Evolutionary conservation across 2,113 vertebrate species (phyloP).

Genomic region (Mus pahari): DNA sequence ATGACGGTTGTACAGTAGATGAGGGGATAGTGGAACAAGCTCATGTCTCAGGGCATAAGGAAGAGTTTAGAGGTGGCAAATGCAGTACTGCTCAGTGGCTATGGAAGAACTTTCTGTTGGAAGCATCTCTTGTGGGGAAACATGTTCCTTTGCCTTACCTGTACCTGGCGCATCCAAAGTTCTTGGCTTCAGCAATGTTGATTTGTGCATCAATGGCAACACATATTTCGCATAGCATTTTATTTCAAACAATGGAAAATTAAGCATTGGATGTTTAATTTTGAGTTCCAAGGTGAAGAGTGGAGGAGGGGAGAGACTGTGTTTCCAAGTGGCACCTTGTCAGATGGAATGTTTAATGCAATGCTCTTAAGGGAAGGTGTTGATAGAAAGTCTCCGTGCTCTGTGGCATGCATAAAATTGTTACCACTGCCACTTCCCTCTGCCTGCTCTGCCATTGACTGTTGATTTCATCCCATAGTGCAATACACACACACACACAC

Average conservation of each 20-base stretch:
- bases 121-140: background rate
- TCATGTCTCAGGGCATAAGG: background rate
- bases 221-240: conserved; percentile 82
- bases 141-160: background rate
- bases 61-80: background rate
- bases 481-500: conserved; percentile 10
- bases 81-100: rapidly evolving
- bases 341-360: conserved; percentile 77
- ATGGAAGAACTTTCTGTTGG: background rate
- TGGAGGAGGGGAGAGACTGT: conserved; percentile 35
- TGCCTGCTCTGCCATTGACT: conserved; percentile 29
- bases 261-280: conserved; percentile 81
- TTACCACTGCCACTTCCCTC: conserved; percentile 33
- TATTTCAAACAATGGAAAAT: conserved; percentile 84
- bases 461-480: conserved; percentile 45
- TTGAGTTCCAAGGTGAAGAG: conserved; percentile 66
- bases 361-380: conserved; percentile 76
- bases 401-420: conserved; percentile 73
- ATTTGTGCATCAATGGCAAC: conserved; percentile 84
- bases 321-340: conserved; percentile 80
- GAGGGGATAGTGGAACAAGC: background rate
- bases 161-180: conserved; percentile 62
- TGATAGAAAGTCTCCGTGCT: conserved; percentile 77
- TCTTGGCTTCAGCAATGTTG: conserved; percentile 55
- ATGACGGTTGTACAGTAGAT: background rate